Evolutionary conservation across 2,888 invertebrate species (phyloP), one percentile per base, ranked within the genome.

Genomic region (Chesias legatella): DNA sequence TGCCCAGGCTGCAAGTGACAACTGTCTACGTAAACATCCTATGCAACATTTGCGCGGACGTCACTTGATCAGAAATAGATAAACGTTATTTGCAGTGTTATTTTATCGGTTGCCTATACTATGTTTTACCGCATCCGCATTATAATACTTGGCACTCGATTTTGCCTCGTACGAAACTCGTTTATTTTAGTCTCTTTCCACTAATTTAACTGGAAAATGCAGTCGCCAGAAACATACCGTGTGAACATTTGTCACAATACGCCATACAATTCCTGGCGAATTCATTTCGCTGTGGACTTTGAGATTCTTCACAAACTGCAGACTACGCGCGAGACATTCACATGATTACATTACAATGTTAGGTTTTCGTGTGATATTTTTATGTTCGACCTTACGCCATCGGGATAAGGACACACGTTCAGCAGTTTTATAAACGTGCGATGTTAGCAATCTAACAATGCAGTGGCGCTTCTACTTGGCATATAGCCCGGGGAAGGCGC

Each of bases 381-480:
- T 48, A 46, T 35, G 63, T 69, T 71, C 54, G 49, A 60, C 71
- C 67, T 64, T 80, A 73, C 55, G 40, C 8, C 32, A 34, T 35
- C 37, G 53, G 36, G 17, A 57, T 63, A 68, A 69, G 60, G 57
- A 52, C 44, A 60, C 52, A 33, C 36, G 39, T 46, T 40, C 49
- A 26, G 38, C 17, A 26, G 33, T 58, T 56, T 51, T 48, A 46
- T 45, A 51, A 67, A 56, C 60, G 43, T 51, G 57, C 53, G 61
- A 59, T 61, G 43, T 57, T 58, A 58, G 74, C 57, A 62, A 65
- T 63, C 64, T 67, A 67, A 69, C 70, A 69, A 56, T 79, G 81
- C 79, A 79, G 77, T 78, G 84, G 85, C 84, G 84, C 84, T 81
- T 72, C 66, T 72, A 67, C 64, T 83, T 85, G 85, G 85, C 85